Conservation (phyloP, 2,888 invertebrate species). For the Limenitis camilla region DNA sequence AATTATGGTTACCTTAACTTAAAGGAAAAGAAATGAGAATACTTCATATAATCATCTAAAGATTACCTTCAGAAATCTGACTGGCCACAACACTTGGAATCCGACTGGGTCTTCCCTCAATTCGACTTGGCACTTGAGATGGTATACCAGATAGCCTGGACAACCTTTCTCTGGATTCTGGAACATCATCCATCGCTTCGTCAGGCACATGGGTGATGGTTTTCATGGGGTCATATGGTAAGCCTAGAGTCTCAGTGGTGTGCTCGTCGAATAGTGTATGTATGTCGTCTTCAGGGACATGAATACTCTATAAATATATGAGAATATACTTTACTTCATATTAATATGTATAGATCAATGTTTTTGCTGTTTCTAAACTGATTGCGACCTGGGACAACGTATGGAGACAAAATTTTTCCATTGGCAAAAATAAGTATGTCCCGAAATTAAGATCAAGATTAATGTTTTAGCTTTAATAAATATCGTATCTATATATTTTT, state of each 20-base stretch:
- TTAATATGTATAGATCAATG: no score
- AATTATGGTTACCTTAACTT: no score
- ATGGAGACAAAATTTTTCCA: no score
- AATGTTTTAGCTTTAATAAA: no score
- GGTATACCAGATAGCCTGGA: constrained; percentile 2
- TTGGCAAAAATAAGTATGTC: no score
- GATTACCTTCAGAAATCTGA: constrained; percentile 5
- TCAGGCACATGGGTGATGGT: constrained; percentile 43
- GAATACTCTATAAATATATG: constrained; percentile 49
- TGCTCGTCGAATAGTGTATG: constrained; percentile 40
- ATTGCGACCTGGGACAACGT: no score
- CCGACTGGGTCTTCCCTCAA: constrained; percentile 6
- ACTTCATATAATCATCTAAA: background rate
- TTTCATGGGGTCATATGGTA: constrained; percentile 44
- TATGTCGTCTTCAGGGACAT: constrained; percentile 44
- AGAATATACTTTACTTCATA: no score
- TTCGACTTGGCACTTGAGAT: constrained; percentile 5
- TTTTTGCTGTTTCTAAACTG: no score
- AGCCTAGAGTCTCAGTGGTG: constrained; percentile 33
- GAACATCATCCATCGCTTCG: constrained; percentile 8
- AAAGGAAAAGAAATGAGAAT: no score
- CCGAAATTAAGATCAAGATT: no score
- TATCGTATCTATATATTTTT: no score
- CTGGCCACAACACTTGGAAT: constrained; percentile 4
- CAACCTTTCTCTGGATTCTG: background rate